Evolutionary conservation across 2,797 vertebrate genomes (phyloP).

Genomic region (Mus caroli): DNA sequence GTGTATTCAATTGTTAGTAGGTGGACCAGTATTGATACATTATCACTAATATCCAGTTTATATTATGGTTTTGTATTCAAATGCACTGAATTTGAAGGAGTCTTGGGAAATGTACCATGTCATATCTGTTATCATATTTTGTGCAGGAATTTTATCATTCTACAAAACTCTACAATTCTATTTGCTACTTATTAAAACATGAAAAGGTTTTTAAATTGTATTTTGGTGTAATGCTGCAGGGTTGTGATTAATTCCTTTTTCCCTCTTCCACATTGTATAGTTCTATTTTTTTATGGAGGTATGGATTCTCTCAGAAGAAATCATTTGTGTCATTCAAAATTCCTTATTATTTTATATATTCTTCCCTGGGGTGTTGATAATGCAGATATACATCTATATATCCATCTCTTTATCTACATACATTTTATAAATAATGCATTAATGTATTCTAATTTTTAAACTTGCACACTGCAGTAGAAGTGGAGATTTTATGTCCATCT

Average conservation of each 20-base stretch:
- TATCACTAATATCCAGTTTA: background rate
- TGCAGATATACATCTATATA: background rate
- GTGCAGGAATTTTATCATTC: background rate
- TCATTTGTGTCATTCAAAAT: background rate
- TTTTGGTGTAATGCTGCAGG: background rate
- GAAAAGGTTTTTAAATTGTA: background rate
- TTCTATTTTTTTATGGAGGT: background rate
- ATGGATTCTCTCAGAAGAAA: background rate
- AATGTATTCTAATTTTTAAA: background rate
- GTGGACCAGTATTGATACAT: fast-evolving
- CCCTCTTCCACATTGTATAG: background rate
- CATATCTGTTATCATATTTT: background rate
- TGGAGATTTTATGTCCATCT: background rate
- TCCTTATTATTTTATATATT: background rate
- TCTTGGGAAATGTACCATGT: background rate
- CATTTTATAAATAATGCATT: background rate
- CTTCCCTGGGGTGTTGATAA: background rate
- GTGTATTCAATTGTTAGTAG: background rate
- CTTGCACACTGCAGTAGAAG: background rate
- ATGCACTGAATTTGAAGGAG: background rate
- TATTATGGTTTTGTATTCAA: background rate
- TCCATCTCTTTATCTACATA: background rate
- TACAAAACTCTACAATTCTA: background rate
- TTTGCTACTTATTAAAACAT: background rate
- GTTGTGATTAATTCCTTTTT: background rate